A percentile compares a stretch with the other conserved stretches of the same genome.
These are phyloP conservation scores for Itoplectis maculator DNA, from an alignment of 2,888 invertebrate genomes.

Conservation along the genomic window DNA sequence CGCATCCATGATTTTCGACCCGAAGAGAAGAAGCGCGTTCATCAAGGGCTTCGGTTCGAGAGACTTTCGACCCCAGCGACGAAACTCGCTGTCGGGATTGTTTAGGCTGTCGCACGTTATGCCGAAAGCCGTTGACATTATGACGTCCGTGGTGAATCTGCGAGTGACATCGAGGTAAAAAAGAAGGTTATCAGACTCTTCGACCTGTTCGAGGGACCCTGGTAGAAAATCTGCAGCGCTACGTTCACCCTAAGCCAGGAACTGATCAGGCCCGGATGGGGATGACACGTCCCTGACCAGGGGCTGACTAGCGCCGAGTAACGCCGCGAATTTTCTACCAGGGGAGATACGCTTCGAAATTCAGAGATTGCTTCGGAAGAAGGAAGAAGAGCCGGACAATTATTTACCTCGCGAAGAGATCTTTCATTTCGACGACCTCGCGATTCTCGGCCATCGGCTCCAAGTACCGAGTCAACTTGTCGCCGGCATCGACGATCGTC, in stretches of 20 bases:
- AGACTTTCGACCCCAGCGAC: constrained; percentile 75
- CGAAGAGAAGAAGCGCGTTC: constrained; percentile 71
- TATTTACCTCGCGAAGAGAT: constrained; percentile 72
- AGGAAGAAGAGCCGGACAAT: too few species aligned
- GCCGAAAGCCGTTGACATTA: constrained; percentile 80
- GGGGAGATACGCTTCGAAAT: too few species aligned
- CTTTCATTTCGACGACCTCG: constrained; percentile 66
- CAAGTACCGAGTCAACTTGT: constrained; percentile 65
- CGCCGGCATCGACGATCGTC: constrained; percentile 74
- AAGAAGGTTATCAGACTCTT: too few species aligned
- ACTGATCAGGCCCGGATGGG: too few species aligned
- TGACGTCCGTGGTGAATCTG: constrained; percentile 70
- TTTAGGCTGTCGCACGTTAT: constrained; percentile 74
- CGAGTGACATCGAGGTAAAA: too few species aligned
- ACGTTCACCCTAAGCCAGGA: not conserved
- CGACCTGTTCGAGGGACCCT: too few species aligned
- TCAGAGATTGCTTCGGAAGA: too few species aligned
- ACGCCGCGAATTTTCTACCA: too few species aligned
- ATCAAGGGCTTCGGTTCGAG: constrained; percentile 69
- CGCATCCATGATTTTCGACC: constrained; percentile 75
- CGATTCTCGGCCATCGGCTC: constrained; percentile 48
- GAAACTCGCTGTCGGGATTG: constrained; percentile 76
- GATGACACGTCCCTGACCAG: too few species aligned
- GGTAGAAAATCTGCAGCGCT: not conserved
- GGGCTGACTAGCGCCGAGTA: too few species aligned